Evolutionary conservation across 2,797 vertebrate genomes (phyloP), one percentile per base, ranked within the genome.

Genomic region (Propithecus deckenii): DNA sequence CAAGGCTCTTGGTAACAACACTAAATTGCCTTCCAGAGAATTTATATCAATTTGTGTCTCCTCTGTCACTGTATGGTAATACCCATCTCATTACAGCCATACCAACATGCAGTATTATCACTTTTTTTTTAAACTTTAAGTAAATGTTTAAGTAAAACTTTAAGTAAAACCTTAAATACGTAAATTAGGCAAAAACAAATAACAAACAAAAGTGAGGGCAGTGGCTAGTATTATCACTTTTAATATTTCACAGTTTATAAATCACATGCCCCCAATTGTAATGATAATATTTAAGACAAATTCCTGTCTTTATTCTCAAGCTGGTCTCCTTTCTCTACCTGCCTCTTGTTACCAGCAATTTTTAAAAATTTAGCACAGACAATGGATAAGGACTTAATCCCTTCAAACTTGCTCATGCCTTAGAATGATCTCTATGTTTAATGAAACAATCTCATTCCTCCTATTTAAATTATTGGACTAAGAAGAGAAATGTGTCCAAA

Each of bases 151-250:
- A 48, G 41, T 94, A 78, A 78, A 65, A 9, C 48, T 43, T 89
- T 50, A 89, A 65, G 80, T 91, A 94, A 95, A 98, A 94, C 3
- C 89, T 92, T 80, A 61, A 90, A 20, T 67, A 28, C 57, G 1
- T 10, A 89, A n/a, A 57, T 30, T 94, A 32, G 55, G 12, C 41
- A 71, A 94, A 90, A 91, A 87, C n/a, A 43, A 74, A 0, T 90
- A 69, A 46, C 10, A 55, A 57, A 97, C 50, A 75, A 84, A 92
- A 94, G 38, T 43, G 2, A 8, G 14, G 15, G 7, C 7, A 4
- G 63, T 32, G 15, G 32, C 63, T n/a, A 32, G 14, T 38, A 18
- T 32, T 71, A 57, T 13, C 46, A 52, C 18, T 81, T 94, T 61
- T 81, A 81, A 43, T 69, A 88, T 81, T 90, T 87, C 5, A 86